phyloP scores from a whole-genome alignment of 1,140 invertebrate species.

The Popillia japonica region DNA sequence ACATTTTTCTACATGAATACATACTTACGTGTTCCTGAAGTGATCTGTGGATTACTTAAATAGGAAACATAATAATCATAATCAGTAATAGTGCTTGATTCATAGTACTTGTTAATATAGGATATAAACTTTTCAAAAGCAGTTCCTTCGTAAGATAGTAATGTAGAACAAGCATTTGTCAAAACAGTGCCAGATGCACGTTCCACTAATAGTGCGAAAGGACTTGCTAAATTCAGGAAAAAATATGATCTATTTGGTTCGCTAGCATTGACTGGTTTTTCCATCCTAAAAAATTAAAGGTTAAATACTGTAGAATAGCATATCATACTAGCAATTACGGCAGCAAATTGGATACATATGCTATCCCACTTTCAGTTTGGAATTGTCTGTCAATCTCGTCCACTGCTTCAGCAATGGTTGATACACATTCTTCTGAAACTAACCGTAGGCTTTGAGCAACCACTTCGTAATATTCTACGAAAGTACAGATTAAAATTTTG shows the following conservation, averaged over 20 bases:
- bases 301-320: conserved; percentile 28
- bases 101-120: conserved; percentile 1
- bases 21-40: background rate
- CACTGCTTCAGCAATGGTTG: conserved; percentile 4
- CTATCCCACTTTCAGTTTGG: background rate
- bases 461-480: conserved; percentile 30
- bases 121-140: conserved; percentile 22
- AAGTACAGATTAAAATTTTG: background rate
- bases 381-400: background rate
- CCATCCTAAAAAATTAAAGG: background rate
- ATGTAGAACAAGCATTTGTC: background rate
- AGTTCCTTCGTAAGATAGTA: background rate
- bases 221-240: background rate
- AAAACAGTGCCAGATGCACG: background rate
- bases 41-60: background rate
- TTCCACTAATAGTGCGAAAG: conserved; percentile 1
- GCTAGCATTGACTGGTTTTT: background rate
- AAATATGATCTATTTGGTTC: conserved; percentile 32
- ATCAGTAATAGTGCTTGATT: background rate
- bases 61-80: background rate
- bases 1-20: no score
- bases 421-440: conserved; percentile 5
- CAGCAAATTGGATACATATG: background rate
- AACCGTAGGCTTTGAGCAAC: background rate
- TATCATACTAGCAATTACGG: background rate